Base-by-base conservation (phyloP, 2,113 vertebrate genomes). In the Neogobius melanostomus region DNA sequence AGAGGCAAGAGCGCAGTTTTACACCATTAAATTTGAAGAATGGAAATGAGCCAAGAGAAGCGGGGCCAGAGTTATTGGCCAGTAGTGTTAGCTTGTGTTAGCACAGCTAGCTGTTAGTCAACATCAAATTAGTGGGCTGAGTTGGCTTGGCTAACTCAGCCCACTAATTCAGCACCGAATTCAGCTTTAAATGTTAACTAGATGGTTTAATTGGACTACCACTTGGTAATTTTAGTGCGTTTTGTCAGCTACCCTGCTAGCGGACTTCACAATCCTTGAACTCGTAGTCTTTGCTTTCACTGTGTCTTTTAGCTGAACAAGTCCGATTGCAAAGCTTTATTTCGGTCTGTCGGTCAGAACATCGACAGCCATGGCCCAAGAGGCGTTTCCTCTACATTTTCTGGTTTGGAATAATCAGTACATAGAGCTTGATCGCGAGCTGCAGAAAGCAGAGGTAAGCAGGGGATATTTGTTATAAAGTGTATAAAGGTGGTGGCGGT, bases 341-440 rank as follows among this genome's bases (percentile, higher is more conserved):
- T 47, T 7, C 21, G 36, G 66, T 44, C 5, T 28, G 28, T 47
- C 49, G 66, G 64, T 48, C 57, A 56, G 44, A 17, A 66, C 17
- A 43, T 57, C 48, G 16, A 71, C 72, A 53, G 72, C 76, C 78
- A 93, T 94, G 91, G 93, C 92, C 75, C 88, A 92, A 85, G 93
- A 93, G 85, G 86, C 92, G 80, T 96, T 94, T 88, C 94, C 94
- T 66, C 87, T 97, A 83, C 95, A 97, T 90, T 87, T 90, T 76
- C 90, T 96, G 56, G 95, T 96, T 68, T 97, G 95, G 95, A 93
- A 94, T 83, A 95, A 95, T 84, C 93, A 92, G 83, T 95, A 95
- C 79, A 90, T 93, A 79, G 95, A 96, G 83, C 93, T 97, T 56
- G 95, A 96, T 71, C 88, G 91, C 74, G 95, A 94, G 74, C 91